These are phyloP conservation scores for Eonycteris spelaea DNA, from an alignment of 2,113 vertebrate genomes.

Conservation along the genomic window DNA sequence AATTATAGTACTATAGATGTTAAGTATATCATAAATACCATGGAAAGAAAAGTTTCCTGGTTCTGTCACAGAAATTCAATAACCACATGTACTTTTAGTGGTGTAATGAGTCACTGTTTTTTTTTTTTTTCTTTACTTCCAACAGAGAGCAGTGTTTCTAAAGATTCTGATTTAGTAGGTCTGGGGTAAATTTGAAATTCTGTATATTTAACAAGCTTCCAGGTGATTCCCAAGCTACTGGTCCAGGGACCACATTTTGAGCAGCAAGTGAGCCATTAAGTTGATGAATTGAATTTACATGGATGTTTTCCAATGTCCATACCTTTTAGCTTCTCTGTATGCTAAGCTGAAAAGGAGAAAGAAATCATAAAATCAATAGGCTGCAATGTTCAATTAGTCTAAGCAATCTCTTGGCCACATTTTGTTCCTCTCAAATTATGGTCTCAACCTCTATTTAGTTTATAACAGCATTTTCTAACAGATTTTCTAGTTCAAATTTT, in stretches of 20 bases:
- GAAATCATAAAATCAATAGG: conserved; percentile 61
- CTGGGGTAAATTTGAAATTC: neutral
- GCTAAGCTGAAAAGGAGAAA: conserved; percentile 38
- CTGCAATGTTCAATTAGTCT: conserved; percentile 56
- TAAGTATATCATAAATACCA: neutral
- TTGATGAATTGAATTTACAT: conserved; percentile 42
- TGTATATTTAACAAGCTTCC: conserved; percentile 14
- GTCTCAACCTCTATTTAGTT: conserved; percentile 51
- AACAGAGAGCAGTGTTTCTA: neutral
- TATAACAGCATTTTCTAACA: conserved; percentile 22
- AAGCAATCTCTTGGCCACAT: conserved; percentile 37
- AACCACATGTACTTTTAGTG: neutral
- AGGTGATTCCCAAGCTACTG: neutral
- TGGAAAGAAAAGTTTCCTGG: neutral
- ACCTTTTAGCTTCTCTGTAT: conserved; percentile 39
- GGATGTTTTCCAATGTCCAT: conserved; percentile 7
- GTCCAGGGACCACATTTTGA: neutral
- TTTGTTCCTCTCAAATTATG: conserved; percentile 47
- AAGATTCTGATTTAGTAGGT: neutral
- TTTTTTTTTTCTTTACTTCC: neutral
- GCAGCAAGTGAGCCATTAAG: neutral
- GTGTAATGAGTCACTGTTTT: neutral
- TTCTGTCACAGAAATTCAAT: neutral
- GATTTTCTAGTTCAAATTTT: conserved; percentile 53
- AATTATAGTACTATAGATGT: neutral